Conservation (phyloP, 2,113 vertebrate species). For the Cheirogaleus medius region DNA sequence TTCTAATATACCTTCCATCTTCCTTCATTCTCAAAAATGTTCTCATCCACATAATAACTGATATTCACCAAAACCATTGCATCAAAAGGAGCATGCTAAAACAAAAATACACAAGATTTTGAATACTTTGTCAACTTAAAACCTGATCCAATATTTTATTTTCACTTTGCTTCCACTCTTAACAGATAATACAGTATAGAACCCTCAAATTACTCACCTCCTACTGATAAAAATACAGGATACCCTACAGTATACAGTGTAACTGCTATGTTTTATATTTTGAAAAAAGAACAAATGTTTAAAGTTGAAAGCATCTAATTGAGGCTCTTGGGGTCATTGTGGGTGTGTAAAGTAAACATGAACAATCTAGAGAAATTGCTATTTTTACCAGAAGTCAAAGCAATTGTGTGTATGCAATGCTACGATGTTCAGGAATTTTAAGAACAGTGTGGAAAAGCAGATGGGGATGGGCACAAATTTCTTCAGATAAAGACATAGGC, state of each 20-base stretch:
- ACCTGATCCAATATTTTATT: neutral
- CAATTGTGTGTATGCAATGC: neutral
- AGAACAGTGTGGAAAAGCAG: neutral
- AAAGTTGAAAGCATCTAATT: neutral
- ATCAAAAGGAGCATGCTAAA: slow-evolving; percentile 94
- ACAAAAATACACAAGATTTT: slow-evolving; percentile 59
- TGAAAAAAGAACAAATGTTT: neutral
- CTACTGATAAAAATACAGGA: neutral
- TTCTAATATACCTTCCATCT: slow-evolving; percentile 92
- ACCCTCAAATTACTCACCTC: neutral
- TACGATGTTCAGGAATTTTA: neutral
- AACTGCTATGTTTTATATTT: neutral
- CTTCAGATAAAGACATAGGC: neutral
- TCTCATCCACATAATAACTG: slow-evolving; percentile 88
- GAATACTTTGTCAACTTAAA: neutral
- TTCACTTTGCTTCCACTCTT: neutral
- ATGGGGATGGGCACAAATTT: neutral
- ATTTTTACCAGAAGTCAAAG: neutral
- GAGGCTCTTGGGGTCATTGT: neutral
- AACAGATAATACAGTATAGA: neutral
- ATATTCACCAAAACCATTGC: slow-evolving; percentile 93
- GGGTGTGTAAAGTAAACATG: neutral
- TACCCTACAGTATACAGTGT: neutral
- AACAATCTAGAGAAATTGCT: neutral
- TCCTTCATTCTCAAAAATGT: slow-evolving; percentile 88